Evolutionary conservation across 1,140 invertebrate genomes (phyloP), one percentile per base, ranked within the genome.

Genomic region (Potamilus streckersoni): DNA sequence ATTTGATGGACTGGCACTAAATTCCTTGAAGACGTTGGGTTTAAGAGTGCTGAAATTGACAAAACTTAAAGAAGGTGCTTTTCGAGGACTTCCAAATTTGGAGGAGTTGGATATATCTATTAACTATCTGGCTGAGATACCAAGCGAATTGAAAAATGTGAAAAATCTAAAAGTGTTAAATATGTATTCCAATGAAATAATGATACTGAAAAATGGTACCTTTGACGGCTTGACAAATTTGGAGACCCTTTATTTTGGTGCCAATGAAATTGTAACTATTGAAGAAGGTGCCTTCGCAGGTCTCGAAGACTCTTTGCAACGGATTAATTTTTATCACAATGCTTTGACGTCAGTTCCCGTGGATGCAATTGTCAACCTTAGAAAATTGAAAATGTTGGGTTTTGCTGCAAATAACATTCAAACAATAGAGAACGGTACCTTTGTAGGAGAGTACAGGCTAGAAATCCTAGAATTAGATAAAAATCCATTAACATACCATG

Each of bases 291-390:
- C 69, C 13, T 77, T 77, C 27, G 67, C 61, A n/a, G 75, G 73
- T 55, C 64, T 72, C 19, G 58, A 67, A 14, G 49, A 77, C 49
- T 77, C 75, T 19, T 61, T 77, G 56, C 65, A 68, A 62, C 70
- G 73, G 60, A 62, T 77, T 14, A 77, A 77, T n/a, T 68, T 77
- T 19, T 77, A 77, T 56, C 65, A 77, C 14, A 77, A 77, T 56
- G 70, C 75, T 15, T 69, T 77, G 16, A 67, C 59, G 55, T 68
- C 27, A 72, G 75, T 77, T 31, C 75, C 75, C 27, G 56, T 65
- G 11, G 64, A 77, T 62, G 70, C 69, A 31, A 23, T 77, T 20
- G 23, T 68, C 55, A 62, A 62, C 19, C 62, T 77, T 11, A 67
- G 56, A n/a, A 72, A 68, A 5, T 61, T 77, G 31, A 71, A 71